Evolutionary conservation across 2,888 invertebrate species (phyloP), one percentile per base, ranked within the genome.

Genomic region (Phrixothrix hirtus): DNA sequence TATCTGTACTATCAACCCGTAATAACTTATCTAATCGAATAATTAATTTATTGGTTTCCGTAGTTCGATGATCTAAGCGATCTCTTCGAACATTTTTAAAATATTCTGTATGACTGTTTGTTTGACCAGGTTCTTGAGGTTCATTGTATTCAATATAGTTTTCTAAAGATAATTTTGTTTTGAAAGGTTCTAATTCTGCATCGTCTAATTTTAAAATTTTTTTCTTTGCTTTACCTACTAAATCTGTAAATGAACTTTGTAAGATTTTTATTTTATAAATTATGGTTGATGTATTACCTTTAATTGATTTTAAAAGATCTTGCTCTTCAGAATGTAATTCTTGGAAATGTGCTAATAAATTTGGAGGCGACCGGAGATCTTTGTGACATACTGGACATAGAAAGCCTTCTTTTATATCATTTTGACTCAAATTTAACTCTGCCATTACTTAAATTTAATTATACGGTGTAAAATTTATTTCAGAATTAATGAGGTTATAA

Each of bases 11-110:
- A 58, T 77, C 75, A 2, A 95, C 91, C 62, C 86, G 83, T 25
- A 97, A 81, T 51, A 99, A 79, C 73, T 95, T 92, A 75, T 96
- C 95, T 62, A 99, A 78, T 61, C 98, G 82, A 70, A 98, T 95
- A 38, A 98, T 83, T 46, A 98, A 77, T 75, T 95, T 96, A 74
- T 99, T 99, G 1, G 96, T 97, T 78, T 97, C 95, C 6, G 92
- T 87, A 0, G 95, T 92, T 71, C 90, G 91, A 64, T 93, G 84
- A 75, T 97, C 95, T 51, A 96, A 78, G 50, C 89, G 79, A 39
- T 71, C 78, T 1, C 80, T 79, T 59, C 85, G 73, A 11, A 86
- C 80, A 9, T 82, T 82, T 69, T 87, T 90, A 71, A 92, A 94
- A 69, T 85, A 85, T 35, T 87, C 86, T 3, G 87, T 87, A 62